Evolutionary conservation across 1,140 invertebrate species (phyloP).

Genomic region (Drosophila bocki): DNA sequence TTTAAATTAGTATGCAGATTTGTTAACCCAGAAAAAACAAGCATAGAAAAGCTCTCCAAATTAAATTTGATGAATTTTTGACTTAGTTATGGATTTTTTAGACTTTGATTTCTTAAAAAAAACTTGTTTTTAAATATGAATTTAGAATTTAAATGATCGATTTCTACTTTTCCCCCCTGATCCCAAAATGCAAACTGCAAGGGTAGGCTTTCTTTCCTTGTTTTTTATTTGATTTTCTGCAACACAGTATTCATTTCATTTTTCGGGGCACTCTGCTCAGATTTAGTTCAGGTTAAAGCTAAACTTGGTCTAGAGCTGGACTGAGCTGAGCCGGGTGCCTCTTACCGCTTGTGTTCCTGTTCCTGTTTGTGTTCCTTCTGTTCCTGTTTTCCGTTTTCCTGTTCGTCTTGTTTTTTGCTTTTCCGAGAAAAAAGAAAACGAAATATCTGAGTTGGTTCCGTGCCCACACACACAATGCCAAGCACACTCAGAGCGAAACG

Average conservation of each 20-base stretch:
- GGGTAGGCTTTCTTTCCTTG: background rate
- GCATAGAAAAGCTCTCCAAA: background rate
- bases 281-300: background rate
- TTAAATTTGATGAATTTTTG: background rate
- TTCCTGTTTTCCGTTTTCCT: slow-evolving; percentile 42
- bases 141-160: too few relatives aligned
- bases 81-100: background rate
- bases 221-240: slow-evolving; percentile 14
- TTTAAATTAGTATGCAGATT: background rate
- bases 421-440: slow-evolving; percentile 17
- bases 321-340: slow-evolving; percentile 1
- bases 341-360: slow-evolving; percentile 20
- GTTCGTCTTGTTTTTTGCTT: slow-evolving; percentile 64
- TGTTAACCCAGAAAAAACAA: background rate
- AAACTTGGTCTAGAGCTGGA: background rate
- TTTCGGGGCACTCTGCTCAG: background rate
- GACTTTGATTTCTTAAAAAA: too few relatives aligned
- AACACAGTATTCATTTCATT: background rate
- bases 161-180: background rate
- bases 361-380: slow-evolving; percentile 30
- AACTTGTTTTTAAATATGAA: too few relatives aligned
- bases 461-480: slow-evolving; percentile 54
- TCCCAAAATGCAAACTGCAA: background rate
- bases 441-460: slow-evolving; percentile 69
- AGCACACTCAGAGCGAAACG: slow-evolving; percentile 58